A percentile compares a stretch with the other conserved stretches of the same genome.
phyloP scores from a whole-genome alignment of 1,140 invertebrate species.

The Heliconius nattereri region DNA sequence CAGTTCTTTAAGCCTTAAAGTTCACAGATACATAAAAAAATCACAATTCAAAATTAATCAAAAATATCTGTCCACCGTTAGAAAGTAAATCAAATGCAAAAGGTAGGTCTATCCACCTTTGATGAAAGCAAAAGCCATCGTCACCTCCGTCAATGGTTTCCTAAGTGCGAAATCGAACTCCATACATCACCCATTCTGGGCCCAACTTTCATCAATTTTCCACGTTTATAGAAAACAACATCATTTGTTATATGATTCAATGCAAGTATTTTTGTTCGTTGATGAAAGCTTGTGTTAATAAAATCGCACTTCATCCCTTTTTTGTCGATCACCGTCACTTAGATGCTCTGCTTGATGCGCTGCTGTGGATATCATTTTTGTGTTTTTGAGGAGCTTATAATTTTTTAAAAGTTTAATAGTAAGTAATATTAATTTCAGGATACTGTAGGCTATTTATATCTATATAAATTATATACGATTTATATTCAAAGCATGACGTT shows the following conservation, averaged over 20 bases:
- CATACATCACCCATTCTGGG: constrained; percentile 50
- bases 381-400: neutral
- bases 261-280: constrained; percentile 64
- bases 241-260: constrained; percentile 74
- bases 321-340: constrained; percentile 81
- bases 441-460: too few relatives aligned
- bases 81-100: neutral
- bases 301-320: constrained; percentile 78
- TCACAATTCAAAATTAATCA: neutral
- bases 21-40: neutral
- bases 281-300: constrained; percentile 77
- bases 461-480: too few relatives aligned
- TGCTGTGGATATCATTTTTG: constrained; percentile 43
- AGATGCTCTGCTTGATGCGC: constrained; percentile 54
- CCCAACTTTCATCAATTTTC: constrained; percentile 46
- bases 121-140: constrained; percentile 39
- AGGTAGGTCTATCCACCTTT: constrained; percentile 18
- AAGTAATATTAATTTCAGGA: neutral
- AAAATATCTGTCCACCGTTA: neutral
- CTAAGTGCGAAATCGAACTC: constrained; percentile 45
- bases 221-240: constrained; percentile 68
- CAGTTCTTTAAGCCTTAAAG: too few relatives aligned
- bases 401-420: neutral
- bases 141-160: constrained; percentile 61
- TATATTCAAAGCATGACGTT: too few relatives aligned